phyloP scores from a whole-genome alignment of 2,888 invertebrate genomes.

The Zaprionus bogoriensis region DNA sequence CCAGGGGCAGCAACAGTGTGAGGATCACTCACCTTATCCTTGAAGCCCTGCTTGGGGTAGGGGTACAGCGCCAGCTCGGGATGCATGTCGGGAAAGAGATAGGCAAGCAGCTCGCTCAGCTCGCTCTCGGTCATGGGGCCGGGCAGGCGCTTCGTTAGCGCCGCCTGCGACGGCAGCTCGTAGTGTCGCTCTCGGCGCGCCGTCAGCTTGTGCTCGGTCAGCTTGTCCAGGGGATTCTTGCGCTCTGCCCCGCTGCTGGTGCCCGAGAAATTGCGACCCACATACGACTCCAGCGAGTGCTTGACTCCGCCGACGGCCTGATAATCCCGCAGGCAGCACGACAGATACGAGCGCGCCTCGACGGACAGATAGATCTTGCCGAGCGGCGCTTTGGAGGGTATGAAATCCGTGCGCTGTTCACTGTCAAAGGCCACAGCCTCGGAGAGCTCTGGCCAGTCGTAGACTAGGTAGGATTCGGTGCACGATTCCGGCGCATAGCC shows the following conservation, averaged over 20 bases:
- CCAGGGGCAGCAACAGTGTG: not conserved
- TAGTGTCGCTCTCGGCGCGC: slow-evolving; percentile 29
- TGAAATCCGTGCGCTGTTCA: slow-evolving; percentile 93
- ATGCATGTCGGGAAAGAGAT: slow-evolving; percentile 94
- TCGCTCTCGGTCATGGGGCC: slow-evolving; percentile 91
- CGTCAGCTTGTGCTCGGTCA: slow-evolving; percentile 90
- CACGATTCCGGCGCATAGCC: slow-evolving; percentile 93
- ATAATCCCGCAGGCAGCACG: slow-evolving; percentile 89
- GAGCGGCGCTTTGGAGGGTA: slow-evolving; percentile 90
- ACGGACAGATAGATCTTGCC: slow-evolving; percentile 86
- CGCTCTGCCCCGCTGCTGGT: slow-evolving; percentile 84
- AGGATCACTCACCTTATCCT: slow-evolving; percentile 83
- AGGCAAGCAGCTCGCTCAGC: slow-evolving; percentile 90
- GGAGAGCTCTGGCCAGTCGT: slow-evolving; percentile 93
- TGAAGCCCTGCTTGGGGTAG: slow-evolving; percentile 83
- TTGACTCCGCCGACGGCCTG: slow-evolving; percentile 85
- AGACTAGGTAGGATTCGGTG: slow-evolving; percentile 89
- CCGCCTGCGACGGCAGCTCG: slow-evolving; percentile 81
- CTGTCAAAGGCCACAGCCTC: slow-evolving; percentile 95
- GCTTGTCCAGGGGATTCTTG: slow-evolving; percentile 86
- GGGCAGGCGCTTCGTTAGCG: slow-evolving; percentile 84
- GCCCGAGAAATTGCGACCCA: slow-evolving; percentile 82
- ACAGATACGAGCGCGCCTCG: slow-evolving; percentile 89
- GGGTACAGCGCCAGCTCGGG: slow-evolving; percentile 84
- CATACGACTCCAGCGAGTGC: slow-evolving; percentile 69